These are phyloP conservation scores for Pelecanoides urinatrix DNA, from an alignment of 2,113 vertebrate species.

Conservation along the genomic window DNA sequence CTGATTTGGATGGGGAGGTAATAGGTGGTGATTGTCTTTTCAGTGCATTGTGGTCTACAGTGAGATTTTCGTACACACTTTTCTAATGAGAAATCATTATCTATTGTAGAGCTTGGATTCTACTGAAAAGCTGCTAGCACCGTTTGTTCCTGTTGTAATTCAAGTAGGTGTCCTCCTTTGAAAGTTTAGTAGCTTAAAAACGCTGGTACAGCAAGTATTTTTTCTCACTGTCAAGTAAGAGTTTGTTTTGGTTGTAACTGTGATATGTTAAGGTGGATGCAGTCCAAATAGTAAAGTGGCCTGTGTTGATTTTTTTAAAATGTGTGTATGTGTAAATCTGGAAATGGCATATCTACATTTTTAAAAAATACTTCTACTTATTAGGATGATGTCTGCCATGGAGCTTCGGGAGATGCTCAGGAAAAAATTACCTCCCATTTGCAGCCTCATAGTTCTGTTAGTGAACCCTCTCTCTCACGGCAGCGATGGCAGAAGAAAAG, in stretches of 20 bases:
- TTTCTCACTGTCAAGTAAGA: background rate
- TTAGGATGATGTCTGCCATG: slow-evolving; percentile 61
- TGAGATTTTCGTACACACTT: background rate
- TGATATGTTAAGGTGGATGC: background rate
- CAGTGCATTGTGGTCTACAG: background rate
- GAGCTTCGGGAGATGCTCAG: slow-evolving; percentile 15
- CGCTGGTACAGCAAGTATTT: background rate
- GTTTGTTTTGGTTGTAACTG: background rate
- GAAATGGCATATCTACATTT: background rate
- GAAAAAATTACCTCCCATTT: background rate
- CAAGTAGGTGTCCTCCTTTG: slow-evolving; percentile 57
- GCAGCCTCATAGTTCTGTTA: slow-evolving; percentile 56
- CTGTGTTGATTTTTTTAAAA: background rate
- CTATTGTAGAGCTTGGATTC: slow-evolving; percentile 77
- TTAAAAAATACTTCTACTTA: background rate
- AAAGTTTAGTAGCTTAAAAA: background rate
- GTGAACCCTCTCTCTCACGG: slow-evolving; percentile 74
- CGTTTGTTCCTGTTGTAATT: slow-evolving; percentile 57
- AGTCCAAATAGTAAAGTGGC: background rate
- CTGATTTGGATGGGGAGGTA: background rate
- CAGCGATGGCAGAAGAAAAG: slow-evolving; percentile 69
- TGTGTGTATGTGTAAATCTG: background rate
- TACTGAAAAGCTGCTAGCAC: slow-evolving; percentile 80
- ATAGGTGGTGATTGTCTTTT: background rate
- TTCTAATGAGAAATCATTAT: slow-evolving; percentile 4